phyloP scores from a whole-genome alignment of 2,797 vertebrate species.

The Esox masquinongy region DNA sequence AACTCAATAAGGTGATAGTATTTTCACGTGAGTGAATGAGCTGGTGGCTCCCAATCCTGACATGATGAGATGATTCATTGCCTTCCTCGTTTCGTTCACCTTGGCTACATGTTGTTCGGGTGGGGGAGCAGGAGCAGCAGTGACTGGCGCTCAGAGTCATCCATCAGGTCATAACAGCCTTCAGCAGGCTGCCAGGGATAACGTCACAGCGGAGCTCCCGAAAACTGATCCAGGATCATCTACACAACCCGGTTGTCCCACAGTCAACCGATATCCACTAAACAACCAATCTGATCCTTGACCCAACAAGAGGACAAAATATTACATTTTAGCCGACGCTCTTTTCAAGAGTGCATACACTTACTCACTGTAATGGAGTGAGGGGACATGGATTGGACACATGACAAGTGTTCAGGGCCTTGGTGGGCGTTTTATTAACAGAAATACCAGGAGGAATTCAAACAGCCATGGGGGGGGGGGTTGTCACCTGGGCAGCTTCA shows the following conservation, averaged over 20 bases:
- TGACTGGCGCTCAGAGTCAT: conserved; percentile 68
- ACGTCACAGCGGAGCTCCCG: neutral
- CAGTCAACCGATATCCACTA: neutral
- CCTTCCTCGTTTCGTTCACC: conserved; percentile 55
- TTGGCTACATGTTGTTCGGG: conserved; percentile 65
- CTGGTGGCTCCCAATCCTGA: conserved; percentile 29
- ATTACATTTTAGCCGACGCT: no score
- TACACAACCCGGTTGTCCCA: no score
- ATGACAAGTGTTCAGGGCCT: no score
- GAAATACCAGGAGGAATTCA: no score
- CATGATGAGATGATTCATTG: neutral
- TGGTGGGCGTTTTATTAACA: no score
- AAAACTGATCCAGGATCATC: no score
- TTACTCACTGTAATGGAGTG: no score
- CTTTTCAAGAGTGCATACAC: no score
- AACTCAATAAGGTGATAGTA: neutral
- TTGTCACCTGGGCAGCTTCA: no score
- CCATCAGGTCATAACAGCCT: conserved; percentile 38
- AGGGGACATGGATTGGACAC: no score
- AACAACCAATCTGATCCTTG: neutral
- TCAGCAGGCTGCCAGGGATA: neutral
- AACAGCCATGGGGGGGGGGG: no score
- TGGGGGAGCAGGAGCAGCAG: conserved; percentile 54
- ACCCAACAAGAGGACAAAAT: no score
- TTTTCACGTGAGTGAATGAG: neutral